Base-by-base conservation (phyloP, 2,113 vertebrate species). In the Spea multiplicata region DNA sequence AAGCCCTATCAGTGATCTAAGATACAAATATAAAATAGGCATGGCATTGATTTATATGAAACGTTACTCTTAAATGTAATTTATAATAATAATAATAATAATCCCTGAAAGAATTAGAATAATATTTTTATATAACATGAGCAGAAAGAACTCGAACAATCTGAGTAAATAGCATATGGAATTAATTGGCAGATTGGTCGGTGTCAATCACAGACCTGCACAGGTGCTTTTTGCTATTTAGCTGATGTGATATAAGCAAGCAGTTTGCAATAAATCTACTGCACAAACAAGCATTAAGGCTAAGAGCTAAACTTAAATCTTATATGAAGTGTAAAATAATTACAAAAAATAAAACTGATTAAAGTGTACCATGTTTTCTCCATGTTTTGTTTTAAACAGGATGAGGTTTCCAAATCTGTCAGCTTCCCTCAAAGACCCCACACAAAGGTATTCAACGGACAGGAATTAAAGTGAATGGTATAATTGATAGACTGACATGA, bases 201-300 rank as follows among this genome's bases (percentile, higher is more conserved):
- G 55, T 13, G 55, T 59, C 12, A 59, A 9, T 13, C 7, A 45
- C 5, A 44, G 46, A n/a, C 44, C 16, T 48, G 44, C 44, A 10
- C 57, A 73, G 71, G 55, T 74, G 72, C 62, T 61, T 74, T 74
- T 9, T 47, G 45, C 47, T 64, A 74, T 74, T 64, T 3, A 30
- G 44, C 47, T 14, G 72, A 64, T 10, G 6, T 74, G 14, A 61
- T 61, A 10, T 45, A 6, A 1, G 3, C 44, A 17, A 48, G 62
- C 16, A 64, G 47, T 6, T 5, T 50, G 49, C 1, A 5, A 9
- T 49, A 50, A 64, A 64, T 65, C 47, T 44, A 48, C 44, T 65
- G n/a, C 16, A 10, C 17, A 74, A 62, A 74, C 72, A 73, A 2
- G 62, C 8, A 12, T 62, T 64, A 8, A 74, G 44, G 44, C 61